Base-by-base conservation (phyloP, 2,113 vertebrate genomes). In the Lontra canadensis region DNA sequence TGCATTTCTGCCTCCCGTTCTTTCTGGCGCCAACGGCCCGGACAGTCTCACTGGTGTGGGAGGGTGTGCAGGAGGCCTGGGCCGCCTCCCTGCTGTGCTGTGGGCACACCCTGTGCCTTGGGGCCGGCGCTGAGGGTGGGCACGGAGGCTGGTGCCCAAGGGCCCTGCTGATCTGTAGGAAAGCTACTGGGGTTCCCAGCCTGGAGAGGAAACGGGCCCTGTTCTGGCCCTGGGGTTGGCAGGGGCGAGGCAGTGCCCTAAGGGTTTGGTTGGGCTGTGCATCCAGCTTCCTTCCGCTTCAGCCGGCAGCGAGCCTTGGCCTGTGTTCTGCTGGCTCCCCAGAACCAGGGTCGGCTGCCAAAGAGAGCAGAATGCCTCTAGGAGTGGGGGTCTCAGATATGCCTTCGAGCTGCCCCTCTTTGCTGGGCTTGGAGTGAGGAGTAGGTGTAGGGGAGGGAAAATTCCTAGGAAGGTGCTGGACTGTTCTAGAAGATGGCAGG, bases 401-500 rank as follows among this genome's bases (percentile, higher is more conserved):
- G 17, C n/a, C 34, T 34, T 15, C 2, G 59, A 89, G 59, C 76
- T 34, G 3, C 36, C 15, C 34, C 11, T 74, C 39, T 21, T 31
- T 11, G 20, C 81, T 63, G 84, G 13, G n/a, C 39, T 80, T 39
- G 49, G 63, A 71, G 34, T 42, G 6, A 94, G 76, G 55, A 80
- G 61, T 47, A 47, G 52, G 8, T 4, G 23, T 25, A 61, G 73
- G 17, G 29, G 81, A 90, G 71, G 23, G 20, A 39, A 49, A 7
- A 20, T n/a, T 52, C 11, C 14, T 25, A 61, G 44, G 71, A 71
- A 85, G 36, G 61, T 47, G 78, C 71, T 25, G 34, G 79, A 20
- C 44, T 83, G 36, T 81, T 96, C 93, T 65, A 73, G 95, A 95
- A 88, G 65, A 36, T 8, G 18, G 78, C 2, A 10, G 92, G 26